A percentile compares a stretch with the other conserved stretches of the same genome.
These are phyloP conservation scores for Nettapus auritus DNA, from an alignment of 2,113 vertebrate species.

Conservation along the genomic window DNA sequence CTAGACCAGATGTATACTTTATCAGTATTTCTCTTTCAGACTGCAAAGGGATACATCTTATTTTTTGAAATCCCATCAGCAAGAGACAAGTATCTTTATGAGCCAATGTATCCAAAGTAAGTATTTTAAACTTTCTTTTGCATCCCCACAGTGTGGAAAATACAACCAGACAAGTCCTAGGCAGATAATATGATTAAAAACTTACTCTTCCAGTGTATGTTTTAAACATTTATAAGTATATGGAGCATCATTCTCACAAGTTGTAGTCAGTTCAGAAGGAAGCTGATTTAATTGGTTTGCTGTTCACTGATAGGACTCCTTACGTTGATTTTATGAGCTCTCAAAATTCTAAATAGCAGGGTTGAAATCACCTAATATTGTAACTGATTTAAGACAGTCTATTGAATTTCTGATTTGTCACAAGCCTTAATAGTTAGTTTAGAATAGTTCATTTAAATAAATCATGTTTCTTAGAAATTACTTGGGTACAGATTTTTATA, in stretches of 20 bases:
- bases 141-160: background rate
- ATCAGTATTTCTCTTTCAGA: conserved; percentile 80
- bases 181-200: background rate
- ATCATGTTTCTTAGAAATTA: background rate
- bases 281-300: background rate
- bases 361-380: background rate
- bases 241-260: background rate
- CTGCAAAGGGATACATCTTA: conserved; percentile 94
- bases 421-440: background rate
- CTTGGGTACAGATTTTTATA: background rate
- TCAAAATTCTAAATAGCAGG: background rate
- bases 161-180: background rate
- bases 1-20: background rate
- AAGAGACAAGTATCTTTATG: conserved; percentile 93
- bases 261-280: background rate
- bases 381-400: background rate
- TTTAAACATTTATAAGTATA: background rate
- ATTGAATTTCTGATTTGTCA: background rate
- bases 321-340: background rate
- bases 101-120: conserved; percentile 95
- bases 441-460: background rate
- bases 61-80: conserved; percentile 90
- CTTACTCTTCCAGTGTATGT: background rate
- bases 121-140: conserved; percentile 52
- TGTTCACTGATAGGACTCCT: background rate